Conservation (phyloP, 2,888 invertebrate species). For the Zhuqinia jingwanae region DNA sequence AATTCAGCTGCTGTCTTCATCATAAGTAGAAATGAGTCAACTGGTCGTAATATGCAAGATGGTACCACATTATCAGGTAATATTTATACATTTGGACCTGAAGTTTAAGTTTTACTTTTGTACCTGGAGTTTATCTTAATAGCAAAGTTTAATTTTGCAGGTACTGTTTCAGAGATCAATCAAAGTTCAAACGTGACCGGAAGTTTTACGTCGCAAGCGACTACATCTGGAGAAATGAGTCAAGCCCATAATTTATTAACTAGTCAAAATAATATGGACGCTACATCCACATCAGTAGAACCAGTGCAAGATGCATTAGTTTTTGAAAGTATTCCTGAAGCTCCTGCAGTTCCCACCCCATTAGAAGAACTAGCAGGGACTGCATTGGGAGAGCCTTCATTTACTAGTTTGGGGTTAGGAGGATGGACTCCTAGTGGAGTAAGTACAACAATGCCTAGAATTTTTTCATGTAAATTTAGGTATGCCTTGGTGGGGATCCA, state of each 20-base stretch:
- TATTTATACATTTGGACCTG: background rate
- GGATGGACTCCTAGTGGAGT: conserved; percentile 92
- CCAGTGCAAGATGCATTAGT: conserved; percentile 27
- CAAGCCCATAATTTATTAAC: background rate
- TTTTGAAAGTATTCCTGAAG: conserved; percentile 77
- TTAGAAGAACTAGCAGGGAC: conserved; percentile 64
- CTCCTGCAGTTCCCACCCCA: conserved; percentile 72
- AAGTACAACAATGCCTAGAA: conserved; percentile 90
- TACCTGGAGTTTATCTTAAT: background rate
- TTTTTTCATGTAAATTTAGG: conserved; percentile 89
- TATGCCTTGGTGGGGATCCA: conserved; percentile 97
- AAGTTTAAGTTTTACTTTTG: background rate
- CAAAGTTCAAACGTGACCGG: background rate
- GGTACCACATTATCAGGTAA: background rate
- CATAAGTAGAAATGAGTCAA: conserved; percentile 48
- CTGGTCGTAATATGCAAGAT: background rate
- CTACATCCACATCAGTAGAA: background rate
- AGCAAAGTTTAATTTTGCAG: background rate
- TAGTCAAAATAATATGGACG: conserved; percentile 29
- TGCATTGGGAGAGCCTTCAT: conserved; percentile 87
- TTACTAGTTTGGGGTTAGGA: conserved; percentile 91
- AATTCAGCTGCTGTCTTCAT: conserved; percentile 41
- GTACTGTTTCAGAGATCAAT: background rate
- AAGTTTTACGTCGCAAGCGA: background rate
- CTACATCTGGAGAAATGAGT: background rate